A percentile compares a stretch with the other conserved stretches of the same genome.
Conservation (phyloP, 2,113 vertebrate genomes). For the Coturnix japonica region DNA sequence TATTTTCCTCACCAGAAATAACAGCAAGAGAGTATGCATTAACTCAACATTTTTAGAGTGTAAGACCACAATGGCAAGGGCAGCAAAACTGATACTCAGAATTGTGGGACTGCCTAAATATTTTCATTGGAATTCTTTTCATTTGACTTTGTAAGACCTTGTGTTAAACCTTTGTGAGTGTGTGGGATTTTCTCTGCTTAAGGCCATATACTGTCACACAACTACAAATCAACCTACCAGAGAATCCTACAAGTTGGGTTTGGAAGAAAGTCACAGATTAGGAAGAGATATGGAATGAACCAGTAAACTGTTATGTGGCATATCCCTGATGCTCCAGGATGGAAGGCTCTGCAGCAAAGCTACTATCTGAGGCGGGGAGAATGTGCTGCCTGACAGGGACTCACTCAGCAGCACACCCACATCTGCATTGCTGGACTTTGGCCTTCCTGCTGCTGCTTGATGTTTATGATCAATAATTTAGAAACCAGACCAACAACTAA, state of each 20-base stretch:
- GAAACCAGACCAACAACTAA: not conserved
- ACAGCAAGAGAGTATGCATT: not conserved
- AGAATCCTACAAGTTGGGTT: not conserved
- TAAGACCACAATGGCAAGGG: not conserved
- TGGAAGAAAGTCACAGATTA: not conserved
- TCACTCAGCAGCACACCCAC: rapidly evolving
- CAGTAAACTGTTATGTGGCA: rapidly evolving
- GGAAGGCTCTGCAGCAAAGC: not conserved
- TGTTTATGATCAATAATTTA: not conserved
- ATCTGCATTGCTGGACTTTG: rapidly evolving
- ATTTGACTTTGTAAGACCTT: not conserved
- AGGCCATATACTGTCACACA: not conserved
- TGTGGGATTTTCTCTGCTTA: not conserved
- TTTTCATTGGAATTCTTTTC: not conserved
- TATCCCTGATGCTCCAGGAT: not conserved
- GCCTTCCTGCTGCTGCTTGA: not conserved
- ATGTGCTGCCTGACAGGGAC: not conserved
- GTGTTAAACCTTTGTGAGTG: not conserved
- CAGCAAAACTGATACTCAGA: not conserved
- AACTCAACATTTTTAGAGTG: not conserved
- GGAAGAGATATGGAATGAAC: not conserved
- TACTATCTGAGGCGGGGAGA: not conserved
- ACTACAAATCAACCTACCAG: not conserved
- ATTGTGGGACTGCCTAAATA: not conserved
- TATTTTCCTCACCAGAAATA: not conserved